Base-by-base conservation (phyloP, 2,113 vertebrate species). In the Hemiprocne comata region DNA sequence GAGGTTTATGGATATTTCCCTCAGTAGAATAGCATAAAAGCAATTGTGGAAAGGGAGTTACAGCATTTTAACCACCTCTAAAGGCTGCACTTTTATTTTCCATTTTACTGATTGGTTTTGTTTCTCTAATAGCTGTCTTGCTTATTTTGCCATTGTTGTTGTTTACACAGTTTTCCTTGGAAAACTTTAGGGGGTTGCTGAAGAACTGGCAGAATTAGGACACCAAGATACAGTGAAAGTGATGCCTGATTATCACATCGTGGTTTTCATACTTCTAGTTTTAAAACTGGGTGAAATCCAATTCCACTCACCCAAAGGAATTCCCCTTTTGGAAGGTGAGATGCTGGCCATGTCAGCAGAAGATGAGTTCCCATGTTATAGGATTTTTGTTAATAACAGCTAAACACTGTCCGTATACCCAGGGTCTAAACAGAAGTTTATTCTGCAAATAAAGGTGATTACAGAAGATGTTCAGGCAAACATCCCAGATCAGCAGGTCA, bases 151-250 rank as follows among this genome's bases (percentile, higher is more conserved):
- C 25, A 15, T 18, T 57, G 51, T 53, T 31, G 17, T 29, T 78
- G 79, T 86, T 93, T 81, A 51, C 64, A 34, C 79, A 75, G 61
- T 50, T 78, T 85, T 93, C 46, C 55, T 90, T 42, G 33, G 78
- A 92, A 90, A 94, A 84, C 76, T 88, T 76, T 4, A 26, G 17
- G 17, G 23, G 33, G 7, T 66, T 92, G 73, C 83, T 90, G 61
- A 78, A 93, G 87, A 93, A 67, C 55, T 86, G 92, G 88, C 90
- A 95, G 93, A 94, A 93, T 80, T 33, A 91, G 94, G 92, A 90
- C 94, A 88, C 69, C 73, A 60, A 69, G 38, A 88, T 10, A 57
- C 69, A 51, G 29, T 54, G 48, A 53, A 83, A 90, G 44, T 13
- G 36, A 79, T 72, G 76, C 24, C 36, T 44, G 28, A 69, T 92